A percentile compares a stretch with the other conserved stretches of the same genome.
These are phyloP conservation scores for Aepyceros melampus DNA, from an alignment of 2,113 vertebrate species.

Conservation along the genomic window DNA sequence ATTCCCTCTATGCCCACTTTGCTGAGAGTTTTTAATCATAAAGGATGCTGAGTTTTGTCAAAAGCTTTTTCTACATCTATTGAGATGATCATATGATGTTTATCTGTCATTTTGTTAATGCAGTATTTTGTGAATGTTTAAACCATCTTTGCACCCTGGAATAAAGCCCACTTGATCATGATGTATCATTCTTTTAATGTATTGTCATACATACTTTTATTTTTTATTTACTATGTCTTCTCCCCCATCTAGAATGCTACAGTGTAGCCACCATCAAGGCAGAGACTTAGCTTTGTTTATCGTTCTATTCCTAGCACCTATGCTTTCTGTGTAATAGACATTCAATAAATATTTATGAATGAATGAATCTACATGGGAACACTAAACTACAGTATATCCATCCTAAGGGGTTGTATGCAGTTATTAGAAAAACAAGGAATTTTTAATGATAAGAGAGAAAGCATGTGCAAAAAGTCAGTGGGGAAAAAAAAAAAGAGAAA, in stretches of 20 bases:
- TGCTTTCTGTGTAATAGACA: background rate
- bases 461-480: background rate
- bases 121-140: background rate
- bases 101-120: background rate
- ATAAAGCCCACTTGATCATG: background rate
- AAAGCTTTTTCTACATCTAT: background rate
- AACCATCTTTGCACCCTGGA: background rate
- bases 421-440: background rate
- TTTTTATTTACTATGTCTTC: background rate
- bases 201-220: background rate
- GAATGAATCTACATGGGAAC: background rate
- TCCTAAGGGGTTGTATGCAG: background rate
- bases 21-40: background rate
- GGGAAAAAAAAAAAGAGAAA: background rate
- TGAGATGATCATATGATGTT: background rate
- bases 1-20: background rate
- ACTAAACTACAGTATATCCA: background rate
- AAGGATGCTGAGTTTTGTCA: background rate
- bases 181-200: background rate
- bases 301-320: background rate
- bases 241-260: background rate
- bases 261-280: background rate
- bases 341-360: background rate
- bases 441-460: background rate
- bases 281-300: background rate